Percentiles rank a stretch among this genome's conserved stretches.
Conservation (phyloP, 2,113 vertebrate genomes). For the Rhinolophus sinicus region DNA sequence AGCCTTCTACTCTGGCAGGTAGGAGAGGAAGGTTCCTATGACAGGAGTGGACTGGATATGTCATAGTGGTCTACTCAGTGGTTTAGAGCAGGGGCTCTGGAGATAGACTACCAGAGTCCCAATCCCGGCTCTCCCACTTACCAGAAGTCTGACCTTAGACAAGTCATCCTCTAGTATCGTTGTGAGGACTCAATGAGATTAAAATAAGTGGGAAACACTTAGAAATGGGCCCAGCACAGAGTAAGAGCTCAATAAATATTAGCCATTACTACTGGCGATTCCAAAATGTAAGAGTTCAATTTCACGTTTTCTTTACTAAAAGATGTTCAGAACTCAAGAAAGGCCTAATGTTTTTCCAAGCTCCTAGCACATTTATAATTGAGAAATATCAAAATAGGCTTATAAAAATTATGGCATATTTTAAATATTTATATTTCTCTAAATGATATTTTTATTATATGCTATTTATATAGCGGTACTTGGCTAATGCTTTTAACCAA, state of each 20-base stretch:
- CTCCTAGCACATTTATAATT: conserved; percentile 1
- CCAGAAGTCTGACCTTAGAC: neutral
- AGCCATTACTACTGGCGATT: neutral
- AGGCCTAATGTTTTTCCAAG: neutral
- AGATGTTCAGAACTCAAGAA: neutral
- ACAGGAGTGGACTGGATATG: too few relatives aligned
- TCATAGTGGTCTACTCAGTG: neutral
- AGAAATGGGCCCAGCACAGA: neutral
- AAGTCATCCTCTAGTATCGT: neutral
- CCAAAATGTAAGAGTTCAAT: neutral
- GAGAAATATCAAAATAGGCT: conserved; percentile 2
- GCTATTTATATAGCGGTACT: neutral
- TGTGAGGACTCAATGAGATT: neutral
- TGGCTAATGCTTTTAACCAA: conserved; percentile 18
- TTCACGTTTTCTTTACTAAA: neutral
- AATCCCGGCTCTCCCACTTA: neutral
- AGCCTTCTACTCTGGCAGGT: neutral
- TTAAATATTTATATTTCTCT: conserved; percentile 34
- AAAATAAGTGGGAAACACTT: neutral
- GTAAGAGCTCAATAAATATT: neutral
- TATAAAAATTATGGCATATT: conserved; percentile 19
- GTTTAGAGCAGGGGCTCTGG: neutral
- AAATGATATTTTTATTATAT: neutral
- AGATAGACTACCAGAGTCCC: neutral
- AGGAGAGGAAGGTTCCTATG: neutral